Evolutionary conservation across 2,797 vertebrate species (phyloP), one percentile per base, ranked within the genome.

Genomic region (Adelosebastes latens): DNA sequence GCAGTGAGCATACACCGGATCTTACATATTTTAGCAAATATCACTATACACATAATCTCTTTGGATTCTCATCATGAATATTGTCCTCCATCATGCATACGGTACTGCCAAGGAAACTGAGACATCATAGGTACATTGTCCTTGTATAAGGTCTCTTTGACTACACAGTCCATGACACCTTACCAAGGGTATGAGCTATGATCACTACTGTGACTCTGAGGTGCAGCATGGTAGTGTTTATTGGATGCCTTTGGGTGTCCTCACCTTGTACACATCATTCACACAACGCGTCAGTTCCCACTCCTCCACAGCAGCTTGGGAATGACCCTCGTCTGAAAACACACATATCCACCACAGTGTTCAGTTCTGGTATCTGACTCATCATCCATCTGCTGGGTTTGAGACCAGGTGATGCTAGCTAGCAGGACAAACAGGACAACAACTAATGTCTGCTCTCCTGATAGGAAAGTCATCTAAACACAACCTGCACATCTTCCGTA

Each of bases 201-300:
- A 52, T 32, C 27, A 42, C 8, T 3, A 16, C 10, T 8, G 8
- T 29, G 60, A 29, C 9, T 39, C 0, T 49, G 3, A 46, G 6
- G 2, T 36, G 24, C n/a, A 70, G 11, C 24, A 27, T 3, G 27
- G 24, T 7, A 22, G n/a, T 60, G 31, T 42, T 34, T 1, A 24
- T 4, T 5, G 39, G 11, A 24, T 7, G 60, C 31, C 1, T 73
- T 8, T 18, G 4, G 2, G 18, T 42, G 39, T 67, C 27, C 87
- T 90, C 87, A 98, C 98, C 97, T 99, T 99, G 89, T 96, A 96
- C 3, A 98, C 62, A 27, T 97, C 97, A 72, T 98, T 97, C 73
- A 99, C 83, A 59, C 97, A 98, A n/a, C 83, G 88, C 1, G 94
- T 88, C 71, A 99, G 95, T 86, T 97, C 97, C 81, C 93, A 90